These are phyloP conservation scores for Mechanitis messenoides DNA, from an alignment of 2,888 invertebrate species.

Conservation along the genomic window DNA sequence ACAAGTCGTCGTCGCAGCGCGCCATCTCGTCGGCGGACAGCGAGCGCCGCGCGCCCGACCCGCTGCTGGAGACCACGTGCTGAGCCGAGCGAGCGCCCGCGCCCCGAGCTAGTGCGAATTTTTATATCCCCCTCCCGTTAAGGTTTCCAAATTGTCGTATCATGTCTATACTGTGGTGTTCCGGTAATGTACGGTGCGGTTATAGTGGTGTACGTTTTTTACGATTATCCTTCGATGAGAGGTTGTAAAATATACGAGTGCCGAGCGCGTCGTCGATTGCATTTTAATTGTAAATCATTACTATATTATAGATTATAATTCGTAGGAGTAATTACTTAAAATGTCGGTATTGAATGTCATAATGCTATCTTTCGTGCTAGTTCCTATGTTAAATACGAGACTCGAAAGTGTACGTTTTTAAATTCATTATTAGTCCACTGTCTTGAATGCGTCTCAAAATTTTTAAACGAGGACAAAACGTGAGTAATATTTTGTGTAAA, in stretches of 20 bases:
- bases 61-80: conserved; percentile 67
- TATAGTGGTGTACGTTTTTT: conserved; percentile 48
- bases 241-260: conserved; percentile 55
- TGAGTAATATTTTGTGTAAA: no score
- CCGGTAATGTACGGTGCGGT: conserved; percentile 44
- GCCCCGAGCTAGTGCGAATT: conserved; percentile 70
- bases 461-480: no score
- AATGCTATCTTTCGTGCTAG: conserved; percentile 42
- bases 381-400: conserved; percentile 41
- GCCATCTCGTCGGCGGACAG: conserved; percentile 37
- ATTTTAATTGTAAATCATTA: conserved; percentile 34
- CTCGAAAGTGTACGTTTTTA: neutral
- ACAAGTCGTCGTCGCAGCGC: conserved; percentile 51
- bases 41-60: conserved; percentile 43
- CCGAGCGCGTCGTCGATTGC: conserved; percentile 36
- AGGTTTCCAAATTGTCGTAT: conserved; percentile 71
- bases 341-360: conserved; percentile 35
- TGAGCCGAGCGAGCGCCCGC: conserved; percentile 36
- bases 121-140: conserved; percentile 68
- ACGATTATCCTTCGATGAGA: conserved; percentile 57
- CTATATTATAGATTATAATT: conserved; percentile 33
- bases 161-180: conserved; percentile 43
- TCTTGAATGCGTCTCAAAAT: neutral
- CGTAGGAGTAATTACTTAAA: conserved; percentile 39
- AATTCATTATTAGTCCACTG: neutral